Base-by-base conservation (phyloP, 1,140 invertebrate species). In the Meloidogyne exigua region DNA sequence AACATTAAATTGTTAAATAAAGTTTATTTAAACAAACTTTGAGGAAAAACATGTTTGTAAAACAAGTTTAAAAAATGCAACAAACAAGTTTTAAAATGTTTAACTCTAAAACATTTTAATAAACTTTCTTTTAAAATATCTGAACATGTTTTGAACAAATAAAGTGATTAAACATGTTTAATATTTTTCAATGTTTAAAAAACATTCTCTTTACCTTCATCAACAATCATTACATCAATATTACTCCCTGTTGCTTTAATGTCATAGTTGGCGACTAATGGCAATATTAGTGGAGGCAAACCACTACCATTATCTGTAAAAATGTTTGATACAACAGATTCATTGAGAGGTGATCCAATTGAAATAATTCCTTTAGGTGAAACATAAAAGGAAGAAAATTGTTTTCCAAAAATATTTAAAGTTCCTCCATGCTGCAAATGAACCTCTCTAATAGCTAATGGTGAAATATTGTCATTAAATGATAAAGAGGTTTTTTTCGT, bases 171-270 rank as follows among this genome's bases (percentile, higher is more conserved):
- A 21, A n/a, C n/a, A n/a, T 18, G 0, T 69, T 32, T 18, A n/a
- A 21, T 65, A 42, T 32, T 13, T 23, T 13, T 74, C 73, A 80
- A 75, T 32, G n/a, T n/a, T n/a, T n/a, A n/a, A n/a, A n/a, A 39
- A 39, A 39, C 36, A 39, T 83, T 80, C 9, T 80, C 9, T 1
- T n/a, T 57, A 57, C 49, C 49, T 57, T 57, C 49, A 57, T 57
- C 18, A 57, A 57, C 49, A 57, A 57, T n/a, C 1, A 57, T 21
- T 9, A 57, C 49, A n/a, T 57, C 49, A 57, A 57, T 57, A 57
- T 9, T n/a, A 57, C 49, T 57, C 1, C 49, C 49, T n/a, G 21
- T 57, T n/a, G 18, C 13, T 10, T 57, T 57, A 7, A n/a, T 57
- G 5, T 57, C 49, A 57, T 57, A 57, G 21, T 57, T 57, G 21